Base-by-base conservation (phyloP, 1,140 invertebrate species). In the Euura saliciscinereae region DNA sequence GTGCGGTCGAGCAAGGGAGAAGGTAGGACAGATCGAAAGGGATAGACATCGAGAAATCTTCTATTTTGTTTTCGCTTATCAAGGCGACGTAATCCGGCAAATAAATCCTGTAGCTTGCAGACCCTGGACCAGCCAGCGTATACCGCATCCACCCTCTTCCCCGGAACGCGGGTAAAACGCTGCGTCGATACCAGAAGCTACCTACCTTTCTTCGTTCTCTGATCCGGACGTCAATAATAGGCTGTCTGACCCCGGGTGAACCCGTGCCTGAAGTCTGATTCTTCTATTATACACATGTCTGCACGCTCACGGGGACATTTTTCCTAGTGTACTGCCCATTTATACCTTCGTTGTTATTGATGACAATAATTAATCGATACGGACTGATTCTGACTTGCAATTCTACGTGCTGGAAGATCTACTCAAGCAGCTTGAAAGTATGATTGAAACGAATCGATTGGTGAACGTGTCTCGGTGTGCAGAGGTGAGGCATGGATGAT, bases 21-120 rank as follows among this genome's bases (percentile, higher is more conserved):
- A 78, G 79, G 77, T 77, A 80, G 80, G 79, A 82, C 77, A 80
- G 78, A 83, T 79, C 71, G 77, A 76, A 81, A 72, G 74, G 72
- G 76, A 75, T 59, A 80, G 70, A 45, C 45, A 64, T 43, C 43
- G 67, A 44, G 71, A 71, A 44, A 65, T 78, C 71, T 68, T 82
- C 76, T 78, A 79, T 81, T 79, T 79, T 80, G 78, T 80, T 82
- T 79, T 78, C 74, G 73, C 77, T 82, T 81, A 82, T 82, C 80
- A 78, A 75, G 70, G 68, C 59, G 77, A 73, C 79, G 79, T 83
- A 79, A 81, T 80, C 77, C 79, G 69, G 75, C 73, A 81, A 80
- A 81, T 83, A 79, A 81, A 80, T 83, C 79, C 79, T 80, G 76
- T 78, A 79, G 75, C 74, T 45, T 78, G 77, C 78, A 78, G 75